These are phyloP conservation scores for Euplexia lucipara DNA, from an alignment of 2,888 invertebrate genomes.

Conservation along the genomic window DNA sequence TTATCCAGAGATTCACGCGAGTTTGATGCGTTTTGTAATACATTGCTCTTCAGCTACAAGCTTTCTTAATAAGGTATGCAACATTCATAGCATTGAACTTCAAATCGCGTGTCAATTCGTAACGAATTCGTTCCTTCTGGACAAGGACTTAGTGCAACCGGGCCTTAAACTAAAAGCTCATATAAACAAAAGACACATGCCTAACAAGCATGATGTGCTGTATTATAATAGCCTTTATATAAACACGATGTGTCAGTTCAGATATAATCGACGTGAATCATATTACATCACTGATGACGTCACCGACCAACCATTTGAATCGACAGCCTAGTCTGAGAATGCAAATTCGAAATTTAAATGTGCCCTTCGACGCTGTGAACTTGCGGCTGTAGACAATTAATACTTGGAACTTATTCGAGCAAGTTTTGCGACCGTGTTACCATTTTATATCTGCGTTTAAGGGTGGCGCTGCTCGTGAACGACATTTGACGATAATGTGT, in stretches of 20 bases:
- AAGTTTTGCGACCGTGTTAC: constrained; percentile 26
- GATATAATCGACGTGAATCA: constrained; percentile 71
- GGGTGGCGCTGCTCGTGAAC: background rate
- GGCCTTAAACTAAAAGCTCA: constrained; percentile 19
- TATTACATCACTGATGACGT: constrained; percentile 88
- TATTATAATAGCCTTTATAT: constrained; percentile 61
- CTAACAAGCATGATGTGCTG: constrained; percentile 48
- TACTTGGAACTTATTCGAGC: constrained; percentile 49
- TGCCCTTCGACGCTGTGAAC: constrained; percentile 81
- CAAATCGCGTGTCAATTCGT: no score
- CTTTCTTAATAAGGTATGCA: no score
- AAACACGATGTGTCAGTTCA: constrained; percentile 64
- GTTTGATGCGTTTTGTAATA: no score
- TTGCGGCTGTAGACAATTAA: constrained; percentile 67
- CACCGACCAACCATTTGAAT: constrained; percentile 78
- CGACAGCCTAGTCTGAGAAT: constrained; percentile 78
- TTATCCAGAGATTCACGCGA: no score
- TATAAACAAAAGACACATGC: constrained; percentile 49
- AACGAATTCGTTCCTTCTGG: no score
- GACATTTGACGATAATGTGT: background rate
- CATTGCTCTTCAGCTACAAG: no score
- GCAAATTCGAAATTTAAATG: constrained; percentile 80
- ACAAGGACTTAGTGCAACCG: no score
- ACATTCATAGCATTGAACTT: no score
- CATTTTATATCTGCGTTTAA: constrained; percentile 1